A percentile compares a stretch with the other conserved stretches of the same genome.
phyloP scores from a whole-genome alignment of 2,888 invertebrate species.

The Zaprionus bogoriensis region DNA sequence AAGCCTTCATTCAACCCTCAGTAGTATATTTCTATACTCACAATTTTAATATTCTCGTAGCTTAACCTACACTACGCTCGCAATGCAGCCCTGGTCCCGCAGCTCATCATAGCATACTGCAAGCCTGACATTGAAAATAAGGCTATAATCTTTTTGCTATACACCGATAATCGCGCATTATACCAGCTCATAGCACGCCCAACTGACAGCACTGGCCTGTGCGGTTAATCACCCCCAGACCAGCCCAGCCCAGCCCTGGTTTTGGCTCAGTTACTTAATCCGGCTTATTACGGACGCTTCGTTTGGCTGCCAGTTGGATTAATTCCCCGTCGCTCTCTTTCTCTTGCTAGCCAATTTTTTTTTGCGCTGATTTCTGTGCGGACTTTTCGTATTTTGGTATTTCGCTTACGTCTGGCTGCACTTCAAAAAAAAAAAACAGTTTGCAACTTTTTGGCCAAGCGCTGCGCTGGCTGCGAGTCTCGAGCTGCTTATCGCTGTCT shows the following conservation, averaged over 20 bases:
- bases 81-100: no score
- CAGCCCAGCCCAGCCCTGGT: slow-evolving; percentile 15
- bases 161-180: neutral
- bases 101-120: no score
- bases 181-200: neutral
- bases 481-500: slow-evolving; percentile 45
- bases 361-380: slow-evolving; percentile 14
- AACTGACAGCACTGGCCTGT: slow-evolving; percentile 26
- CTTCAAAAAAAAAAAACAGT: no score
- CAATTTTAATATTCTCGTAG: no score
- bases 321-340: slow-evolving; percentile 21
- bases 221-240: slow-evolving; percentile 7
- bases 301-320: slow-evolving; percentile 53
- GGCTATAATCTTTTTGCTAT: no score
- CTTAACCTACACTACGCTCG: no score
- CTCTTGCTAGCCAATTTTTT: slow-evolving; percentile 29
- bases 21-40: no score
- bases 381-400: no score
- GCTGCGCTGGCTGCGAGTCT: no score
- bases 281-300: slow-evolving; percentile 73
- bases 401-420: slow-evolving; percentile 62
- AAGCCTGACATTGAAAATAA: no score
- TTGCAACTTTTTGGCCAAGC: slow-evolving; percentile 34
- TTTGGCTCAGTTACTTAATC: slow-evolving; percentile 64
- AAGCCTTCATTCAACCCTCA: no score